A percentile compares a stretch with the other conserved stretches of the same genome.
Conservation (phyloP, 2,888 invertebrate species). For the Sympetrum striolatum region DNA sequence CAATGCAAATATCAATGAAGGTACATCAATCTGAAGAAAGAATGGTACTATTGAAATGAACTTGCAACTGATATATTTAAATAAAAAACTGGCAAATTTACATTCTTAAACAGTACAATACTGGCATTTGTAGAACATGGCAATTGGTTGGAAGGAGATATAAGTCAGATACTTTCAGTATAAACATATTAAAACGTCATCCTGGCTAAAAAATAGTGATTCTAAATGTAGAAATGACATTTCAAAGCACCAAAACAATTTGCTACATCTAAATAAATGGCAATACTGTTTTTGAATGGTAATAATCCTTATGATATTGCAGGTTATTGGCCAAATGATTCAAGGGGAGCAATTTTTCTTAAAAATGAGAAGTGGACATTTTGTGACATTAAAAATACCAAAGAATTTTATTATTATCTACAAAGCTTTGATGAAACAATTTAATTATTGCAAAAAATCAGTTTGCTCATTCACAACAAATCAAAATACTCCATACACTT, state of each 20-base stretch:
- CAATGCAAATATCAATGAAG: too few relatives aligned
- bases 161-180: background rate
- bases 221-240: background rate
- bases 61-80: slow-evolving; percentile 2
- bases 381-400: slow-evolving; percentile 31
- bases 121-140: slow-evolving; percentile 13
- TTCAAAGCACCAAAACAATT: background rate
- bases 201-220: background rate
- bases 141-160: background rate
- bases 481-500: slow-evolving; percentile 42
- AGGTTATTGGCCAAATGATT: background rate
- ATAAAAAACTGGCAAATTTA: slow-evolving; percentile 24
- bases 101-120: background rate
- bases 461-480: slow-evolving; percentile 33
- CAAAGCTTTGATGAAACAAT: slow-evolving; percentile 39
- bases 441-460: slow-evolving; percentile 41
- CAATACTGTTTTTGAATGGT: background rate
- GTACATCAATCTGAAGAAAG: background rate
- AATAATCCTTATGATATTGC: background rate
- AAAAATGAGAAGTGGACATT: slow-evolving; percentile 2
- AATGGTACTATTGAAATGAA: background rate
- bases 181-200: background rate
- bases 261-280: background rate
- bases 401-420: slow-evolving; percentile 41
- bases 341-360: background rate